Conservation (phyloP, 2,113 vertebrate species). For the Procavia capensis region DNA sequence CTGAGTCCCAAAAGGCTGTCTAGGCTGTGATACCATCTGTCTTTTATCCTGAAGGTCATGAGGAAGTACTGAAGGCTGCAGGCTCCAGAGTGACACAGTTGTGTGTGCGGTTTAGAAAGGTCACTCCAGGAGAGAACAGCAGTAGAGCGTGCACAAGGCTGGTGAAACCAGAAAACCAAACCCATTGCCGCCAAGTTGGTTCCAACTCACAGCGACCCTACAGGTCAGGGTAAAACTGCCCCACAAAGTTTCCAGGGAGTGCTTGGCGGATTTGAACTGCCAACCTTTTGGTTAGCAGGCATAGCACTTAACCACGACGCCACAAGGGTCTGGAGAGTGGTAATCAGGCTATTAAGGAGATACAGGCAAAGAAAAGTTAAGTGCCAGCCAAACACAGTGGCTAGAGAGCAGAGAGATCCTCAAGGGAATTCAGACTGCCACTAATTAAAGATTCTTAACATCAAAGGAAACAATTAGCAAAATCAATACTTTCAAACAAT, state of each 20-base stretch:
- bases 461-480: background rate
- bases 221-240: no score
- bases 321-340: no score
- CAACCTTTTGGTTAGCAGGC: no score
- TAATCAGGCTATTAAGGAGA: fast-evolving
- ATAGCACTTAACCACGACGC: no score
- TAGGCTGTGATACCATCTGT: fast-evolving
- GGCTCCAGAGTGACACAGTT: background rate
- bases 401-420: background rate
- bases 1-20: background rate
- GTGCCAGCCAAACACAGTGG: background rate
- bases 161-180: no score
- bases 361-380: background rate
- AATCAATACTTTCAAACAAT: background rate
- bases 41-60: background rate
- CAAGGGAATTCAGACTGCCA: background rate
- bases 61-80: background rate
- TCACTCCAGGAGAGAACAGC: background rate
- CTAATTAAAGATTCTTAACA: background rate
- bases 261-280: no score
- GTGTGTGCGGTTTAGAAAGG: background rate
- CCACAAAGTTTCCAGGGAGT: no score
- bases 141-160: background rate
- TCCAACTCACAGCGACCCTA: no score
- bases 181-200: no score